Evolutionary conservation across 1,140 invertebrate genomes (phyloP).

Genomic region (Bradysia coprophila): DNA sequence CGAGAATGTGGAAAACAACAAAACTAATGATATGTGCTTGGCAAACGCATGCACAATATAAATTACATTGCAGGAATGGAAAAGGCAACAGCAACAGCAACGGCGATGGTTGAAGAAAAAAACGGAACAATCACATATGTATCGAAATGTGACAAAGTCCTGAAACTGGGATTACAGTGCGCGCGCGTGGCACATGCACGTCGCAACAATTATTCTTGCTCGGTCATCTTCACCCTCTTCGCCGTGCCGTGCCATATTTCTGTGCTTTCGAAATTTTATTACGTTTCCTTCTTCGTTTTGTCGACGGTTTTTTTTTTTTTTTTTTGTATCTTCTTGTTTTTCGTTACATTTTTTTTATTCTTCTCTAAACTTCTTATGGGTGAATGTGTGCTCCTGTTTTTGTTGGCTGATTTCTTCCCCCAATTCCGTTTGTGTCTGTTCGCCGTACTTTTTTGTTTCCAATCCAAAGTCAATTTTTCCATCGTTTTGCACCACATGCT

Average conservation of each 20-base stretch:
- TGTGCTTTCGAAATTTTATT: neutral
- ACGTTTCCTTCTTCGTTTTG: neutral
- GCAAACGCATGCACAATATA: neutral
- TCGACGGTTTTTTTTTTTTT: no score
- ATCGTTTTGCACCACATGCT: neutral
- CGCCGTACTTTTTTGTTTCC: neutral
- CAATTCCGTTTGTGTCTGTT: neutral
- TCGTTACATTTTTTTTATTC: no score
- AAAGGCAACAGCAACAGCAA: neutral
- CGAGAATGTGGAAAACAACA: neutral
- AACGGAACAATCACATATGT: constrained; percentile 1
- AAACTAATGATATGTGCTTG: neutral
- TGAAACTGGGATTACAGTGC: neutral
- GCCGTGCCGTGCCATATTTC: constrained; percentile 1
- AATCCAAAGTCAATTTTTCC: neutral
- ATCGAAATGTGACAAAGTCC: constrained; percentile 1
- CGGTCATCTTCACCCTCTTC: constrained; percentile 1
- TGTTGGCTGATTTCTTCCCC: neutral
- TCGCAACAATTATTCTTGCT: neutral
- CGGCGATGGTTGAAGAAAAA: no score
- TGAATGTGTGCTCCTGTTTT: neutral
- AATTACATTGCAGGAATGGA: neutral
- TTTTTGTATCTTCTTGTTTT: no score
- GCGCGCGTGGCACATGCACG: neutral
- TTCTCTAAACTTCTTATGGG: no score